phyloP scores from a whole-genome alignment of 2,888 invertebrate genomes.

The Schizotus pectinicornis region DNA sequence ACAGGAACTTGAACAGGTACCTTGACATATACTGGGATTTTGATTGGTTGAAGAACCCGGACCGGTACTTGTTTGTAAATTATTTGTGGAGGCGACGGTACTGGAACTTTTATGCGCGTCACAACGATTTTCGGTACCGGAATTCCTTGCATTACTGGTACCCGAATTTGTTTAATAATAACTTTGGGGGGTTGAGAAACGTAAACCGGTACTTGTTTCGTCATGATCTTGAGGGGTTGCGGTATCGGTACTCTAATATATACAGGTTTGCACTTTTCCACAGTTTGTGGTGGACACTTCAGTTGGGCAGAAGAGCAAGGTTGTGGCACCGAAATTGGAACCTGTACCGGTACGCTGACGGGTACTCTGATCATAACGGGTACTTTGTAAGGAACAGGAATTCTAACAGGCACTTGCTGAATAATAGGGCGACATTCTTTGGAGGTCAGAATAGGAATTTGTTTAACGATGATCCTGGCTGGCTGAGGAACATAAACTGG shows the following conservation, averaged over 20 bases:
- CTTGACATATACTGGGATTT: neutral
- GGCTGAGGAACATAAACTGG: constrained; percentile 18
- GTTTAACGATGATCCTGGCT: constrained; percentile 16
- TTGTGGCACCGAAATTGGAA: too few relatives aligned
- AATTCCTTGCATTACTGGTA: too few relatives aligned
- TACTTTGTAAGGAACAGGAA: neutral
- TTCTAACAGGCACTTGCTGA: constrained; percentile 13
- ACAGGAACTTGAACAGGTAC: neutral
- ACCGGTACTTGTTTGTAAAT: constrained; percentile 17
- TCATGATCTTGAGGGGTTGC: too few relatives aligned
- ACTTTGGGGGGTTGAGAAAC: too few relatives aligned
- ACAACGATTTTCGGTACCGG: too few relatives aligned
- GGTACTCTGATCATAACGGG: constrained; percentile 5
- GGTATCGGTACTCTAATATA: too few relatives aligned
- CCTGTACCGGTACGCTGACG: neutral
- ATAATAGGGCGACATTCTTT: neutral
- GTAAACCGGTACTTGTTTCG: too few relatives aligned
- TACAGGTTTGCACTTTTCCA: too few relatives aligned
- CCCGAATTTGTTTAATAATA: too few relatives aligned
- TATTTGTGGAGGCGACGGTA: constrained; percentile 10
- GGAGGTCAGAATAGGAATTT: constrained; percentile 6
- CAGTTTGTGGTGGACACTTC: too few relatives aligned
- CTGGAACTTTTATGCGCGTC: constrained; percentile 4
- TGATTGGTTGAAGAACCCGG: neutral
- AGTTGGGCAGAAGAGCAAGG: too few relatives aligned